These are phyloP conservation scores for Sarcophaga rosellei DNA, from an alignment of 2,888 invertebrate species.

Conservation along the genomic window DNA sequence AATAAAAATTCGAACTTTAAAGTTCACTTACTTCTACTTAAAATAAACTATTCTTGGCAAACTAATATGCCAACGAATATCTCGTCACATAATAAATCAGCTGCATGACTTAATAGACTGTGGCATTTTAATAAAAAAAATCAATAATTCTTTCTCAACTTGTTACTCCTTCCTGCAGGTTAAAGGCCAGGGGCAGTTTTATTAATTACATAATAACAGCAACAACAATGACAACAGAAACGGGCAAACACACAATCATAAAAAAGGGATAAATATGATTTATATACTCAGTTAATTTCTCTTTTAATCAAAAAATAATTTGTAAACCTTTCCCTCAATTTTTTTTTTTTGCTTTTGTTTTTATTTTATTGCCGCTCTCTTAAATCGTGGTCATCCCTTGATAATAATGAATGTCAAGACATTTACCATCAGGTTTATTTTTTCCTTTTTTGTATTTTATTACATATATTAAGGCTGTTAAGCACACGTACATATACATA, in stretches of 20 bases:
- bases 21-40: too few species aligned
- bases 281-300: slow-evolving; percentile 38
- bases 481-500: neutral
- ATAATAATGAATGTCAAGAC: slow-evolving; percentile 41
- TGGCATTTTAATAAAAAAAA: neutral
- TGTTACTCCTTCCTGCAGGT: neutral
- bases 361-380: neutral
- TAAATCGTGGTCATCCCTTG: slow-evolving; percentile 26
- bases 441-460: slow-evolving; percentile 4
- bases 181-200: slow-evolving; percentile 6
- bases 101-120: neutral
- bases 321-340: slow-evolving; percentile 10
- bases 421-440: neutral
- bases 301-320: slow-evolving; percentile 41
- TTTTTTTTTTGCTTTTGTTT: neutral
- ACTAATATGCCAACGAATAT: neutral
- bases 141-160: slow-evolving; percentile 12
- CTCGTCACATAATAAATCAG: neutral
- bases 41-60: neutral
- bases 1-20: too few species aligned
- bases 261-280: slow-evolving; percentile 41
- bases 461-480: neutral
- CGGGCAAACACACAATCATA: too few species aligned
- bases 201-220: slow-evolving; percentile 7
- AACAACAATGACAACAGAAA: too few species aligned